A percentile compares a stretch with the other conserved stretches of the same genome.
Conservation (phyloP, 2,797 vertebrate genomes). For the Schizothorax lantsangensis region DNA sequence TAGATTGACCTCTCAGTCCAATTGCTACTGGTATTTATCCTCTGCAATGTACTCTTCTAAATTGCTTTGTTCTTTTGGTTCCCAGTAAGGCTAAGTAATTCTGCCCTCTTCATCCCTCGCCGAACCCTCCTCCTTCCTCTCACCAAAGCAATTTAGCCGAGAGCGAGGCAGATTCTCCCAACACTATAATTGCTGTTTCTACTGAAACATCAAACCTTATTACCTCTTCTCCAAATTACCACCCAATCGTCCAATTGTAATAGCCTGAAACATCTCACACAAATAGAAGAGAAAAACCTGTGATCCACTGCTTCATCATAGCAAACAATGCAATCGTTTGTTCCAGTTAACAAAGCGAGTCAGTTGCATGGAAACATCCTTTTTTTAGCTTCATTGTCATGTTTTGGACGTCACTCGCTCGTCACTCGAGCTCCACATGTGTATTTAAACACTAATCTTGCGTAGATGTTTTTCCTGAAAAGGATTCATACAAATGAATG, state of each 20-base stretch:
- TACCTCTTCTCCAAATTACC: slow-evolving; percentile 66
- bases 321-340: slow-evolving; percentile 34
- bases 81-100: slow-evolving; percentile 37
- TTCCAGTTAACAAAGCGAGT: slow-evolving; percentile 6
- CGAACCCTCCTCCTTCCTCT: slow-evolving; percentile 16
- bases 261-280: slow-evolving; percentile 31
- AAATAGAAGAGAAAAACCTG: slow-evolving; percentile 22
- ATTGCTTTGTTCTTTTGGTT: slow-evolving; percentile 44
- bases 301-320: slow-evolving; percentile 32
- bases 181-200: slow-evolving; percentile 68
- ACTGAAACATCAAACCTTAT: slow-evolving; percentile 64
- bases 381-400: background rate
- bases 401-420: background rate
- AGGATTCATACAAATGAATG: background rate
- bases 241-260: slow-evolving; percentile 52
- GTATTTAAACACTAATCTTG: background rate
- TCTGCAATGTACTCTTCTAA: slow-evolving; percentile 47
- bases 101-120: slow-evolving; percentile 39
- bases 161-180: slow-evolving; percentile 64
- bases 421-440: background rate
- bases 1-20: slow-evolving; percentile 36
- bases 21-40: slow-evolving; percentile 14
- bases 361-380: background rate
- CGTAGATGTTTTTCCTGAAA: background rate
- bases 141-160: slow-evolving; percentile 60